These are phyloP conservation scores for Chionoecetes opilio DNA, from an alignment of 1,140 invertebrate species.

Conservation along the genomic window DNA sequence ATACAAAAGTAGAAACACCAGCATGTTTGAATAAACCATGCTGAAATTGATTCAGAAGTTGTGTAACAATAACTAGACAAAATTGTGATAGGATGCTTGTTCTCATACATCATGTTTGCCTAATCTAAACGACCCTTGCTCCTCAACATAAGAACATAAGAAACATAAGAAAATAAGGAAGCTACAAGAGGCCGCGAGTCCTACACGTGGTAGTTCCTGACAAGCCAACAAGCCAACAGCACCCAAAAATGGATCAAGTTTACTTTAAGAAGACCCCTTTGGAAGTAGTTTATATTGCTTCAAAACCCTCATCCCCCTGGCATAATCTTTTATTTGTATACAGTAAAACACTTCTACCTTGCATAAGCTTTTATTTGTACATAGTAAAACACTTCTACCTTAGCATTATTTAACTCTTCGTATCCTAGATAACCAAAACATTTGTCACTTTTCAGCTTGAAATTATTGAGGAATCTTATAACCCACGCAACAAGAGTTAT, in stretches of 20 bases:
- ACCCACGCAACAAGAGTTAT: slow-evolving; percentile 10
- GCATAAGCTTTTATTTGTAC: slow-evolving; percentile 39
- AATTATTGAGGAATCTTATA: slow-evolving; percentile 22
- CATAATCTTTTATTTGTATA: slow-evolving; percentile 34
- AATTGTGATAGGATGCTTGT: too few relatives aligned
- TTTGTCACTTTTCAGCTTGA: neutral
- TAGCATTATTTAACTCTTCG: slow-evolving; percentile 34
- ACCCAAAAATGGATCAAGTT: slow-evolving; percentile 36
- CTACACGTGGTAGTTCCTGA: too few relatives aligned
- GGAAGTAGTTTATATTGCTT: slow-evolving; percentile 18
- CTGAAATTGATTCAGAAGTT: too few relatives aligned
- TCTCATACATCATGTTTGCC: neutral
- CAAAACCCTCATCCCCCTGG: neutral
- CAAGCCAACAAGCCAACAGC: slow-evolving; percentile 16
- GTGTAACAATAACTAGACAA: too few relatives aligned
- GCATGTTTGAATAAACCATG: too few relatives aligned
- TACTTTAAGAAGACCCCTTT: neutral
- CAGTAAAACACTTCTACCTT: neutral
- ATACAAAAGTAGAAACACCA: too few relatives aligned
- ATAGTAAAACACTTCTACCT: neutral
- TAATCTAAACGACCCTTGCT: slow-evolving; percentile 48
- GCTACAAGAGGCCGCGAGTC: too few relatives aligned
- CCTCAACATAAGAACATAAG: too few relatives aligned
- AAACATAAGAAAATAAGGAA: too few relatives aligned
- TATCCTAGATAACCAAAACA: neutral